Base-by-base conservation (phyloP, 2,797 vertebrate species). In the Pygocentrus nattereri region DNA sequence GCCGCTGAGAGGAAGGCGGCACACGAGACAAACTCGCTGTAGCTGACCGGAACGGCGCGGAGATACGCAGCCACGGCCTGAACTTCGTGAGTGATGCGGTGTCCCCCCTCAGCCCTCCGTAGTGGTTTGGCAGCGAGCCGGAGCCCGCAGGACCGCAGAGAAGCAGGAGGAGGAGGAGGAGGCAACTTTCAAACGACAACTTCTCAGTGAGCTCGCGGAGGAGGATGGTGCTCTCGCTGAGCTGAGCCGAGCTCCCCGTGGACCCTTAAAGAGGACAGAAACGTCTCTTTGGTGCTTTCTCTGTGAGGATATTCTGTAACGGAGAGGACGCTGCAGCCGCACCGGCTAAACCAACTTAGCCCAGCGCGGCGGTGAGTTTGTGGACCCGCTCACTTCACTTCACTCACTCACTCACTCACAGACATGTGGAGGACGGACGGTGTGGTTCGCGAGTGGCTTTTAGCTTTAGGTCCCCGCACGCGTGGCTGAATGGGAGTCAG, bases 81-180 rank as follows among this genome's bases (percentile, higher is more conserved):
- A 86, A 89, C 76, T 89, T 87, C 74, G 72, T 80, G 72, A 69
- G 71, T 83, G 85, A 88, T 86, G 89, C 85, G 70, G 74, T 50
- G 81, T 75, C 75, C 72, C 50, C 62, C 62, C 18, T 56, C 44
- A 65, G 19, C 74, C 64, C 30, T 80, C 59, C 77, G 74, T 34
- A 73, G 65, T 58, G 84, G 41, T 54, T 78, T 82, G 71, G 78
- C 74, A 80, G 68, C 67, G 74, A 52, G 54, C 30, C 38, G 59
- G 21, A 74, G 58, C 67, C 44, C 41, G 23, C 71, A 7, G 71
- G 44, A 30, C 47, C 56, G 75, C 44, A 82, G 65, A 18, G 59
- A 38, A 50, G 49, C 6, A 79, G 49, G 19, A 59, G 68, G 65
- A 18, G 59, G 38, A 50, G 49, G 6, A 79, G 49, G 19, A 59